Evolutionary conservation across 2,888 invertebrate species (phyloP), one percentile per base, ranked within the genome.

Genomic region (Unio delphinus): DNA sequence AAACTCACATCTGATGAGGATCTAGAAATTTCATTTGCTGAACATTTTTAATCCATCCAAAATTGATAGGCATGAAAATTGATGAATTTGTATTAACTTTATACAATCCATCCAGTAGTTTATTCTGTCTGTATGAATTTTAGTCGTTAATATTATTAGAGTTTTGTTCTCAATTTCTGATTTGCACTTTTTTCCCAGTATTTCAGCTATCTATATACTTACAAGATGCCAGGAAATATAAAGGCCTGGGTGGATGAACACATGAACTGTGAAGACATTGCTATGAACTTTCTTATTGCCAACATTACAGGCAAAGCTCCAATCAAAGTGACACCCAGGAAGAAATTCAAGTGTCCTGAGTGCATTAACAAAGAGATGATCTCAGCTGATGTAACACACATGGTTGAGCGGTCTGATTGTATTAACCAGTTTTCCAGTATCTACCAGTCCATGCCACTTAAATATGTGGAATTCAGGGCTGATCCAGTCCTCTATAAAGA

Each of bases 231-330:
- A 0, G 92, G 93, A 0, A 93, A 94, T 83, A 94, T 98, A 61
- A 94, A 94, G 72, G 92, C 93, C 68, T 97, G 96, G 95, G 97
- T 98, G 0, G 98, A 98, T 89, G 94, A 95, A 23, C 95, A 95
- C 87, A 97, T 98, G 95, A 98, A 98, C 90, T 98, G 98, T 89
- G 98, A 98, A 90, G 98, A 98, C 88, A 97, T 98, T 81, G 98
- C 98, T 1, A 98, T 98, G 96, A 98, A 98, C 91, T 98, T 98
- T 91, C 93, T 98, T 6, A 95, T 98, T 55, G 95, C 97, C 3
- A 97, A 98, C 89, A 91, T 95, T 26, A 98, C 98, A 0, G 95
- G 95, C 81, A 97, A 97, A 91, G 94, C 97, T 2, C 97, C 98
- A 0, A 96, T 98, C 55, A 91, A 91, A 81, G 96, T 98, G 55